Evolutionary conservation across 2,113 vertebrate species (phyloP), one percentile per base, ranked within the genome.

Genomic region (Turdus rufiventris): DNA sequence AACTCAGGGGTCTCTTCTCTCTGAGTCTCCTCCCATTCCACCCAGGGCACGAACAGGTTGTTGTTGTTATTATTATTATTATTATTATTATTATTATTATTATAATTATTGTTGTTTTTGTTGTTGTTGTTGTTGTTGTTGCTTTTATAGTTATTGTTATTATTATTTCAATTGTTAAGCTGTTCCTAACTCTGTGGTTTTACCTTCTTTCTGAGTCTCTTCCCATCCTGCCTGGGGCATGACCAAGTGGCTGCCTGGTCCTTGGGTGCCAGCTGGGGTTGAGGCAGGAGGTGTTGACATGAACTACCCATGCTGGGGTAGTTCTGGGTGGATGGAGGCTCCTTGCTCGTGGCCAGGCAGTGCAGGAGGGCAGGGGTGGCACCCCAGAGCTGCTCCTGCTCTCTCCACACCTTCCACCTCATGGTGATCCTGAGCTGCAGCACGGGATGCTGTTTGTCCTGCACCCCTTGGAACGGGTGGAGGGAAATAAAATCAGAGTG

Each of bases 251-350:
- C 54, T 34, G 16, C 0, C 0, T 11, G 40, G 78, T 26, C 23
- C 25, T 6, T 9, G 42, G 23, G 18, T 61, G 31, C 40, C 54
- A 26, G 47, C n/a, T 54, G 71, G 47, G 62, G 14, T 36, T 33
- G 6, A 5, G 48, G 18, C 78, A 18, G 0, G 2, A 8, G 40
- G n/a, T 53, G 61, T 13, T 29, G 25, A 9, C n/a, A n/a, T n/a
- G n/a, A n/a, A n/a, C n/a, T n/a, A 40, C 1, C 7, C 26, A 3
- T 67, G 0, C 53, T 34, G 63, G 73, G 47, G 18, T 0, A 2
- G 1, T 16, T 1, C 20, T 9, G 61, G 45, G 2, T n/a, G 38
- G 68, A 65, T 23, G 72, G 11, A 24, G 62, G 75, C 66, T 67
- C 83, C 36, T 26, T 58, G 53, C 61, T 43, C 2, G 2, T 51